Evolutionary conservation across 2,113 vertebrate species (phyloP), one percentile per base, ranked within the genome.

Genomic region (Calidris pygmaea): DNA sequence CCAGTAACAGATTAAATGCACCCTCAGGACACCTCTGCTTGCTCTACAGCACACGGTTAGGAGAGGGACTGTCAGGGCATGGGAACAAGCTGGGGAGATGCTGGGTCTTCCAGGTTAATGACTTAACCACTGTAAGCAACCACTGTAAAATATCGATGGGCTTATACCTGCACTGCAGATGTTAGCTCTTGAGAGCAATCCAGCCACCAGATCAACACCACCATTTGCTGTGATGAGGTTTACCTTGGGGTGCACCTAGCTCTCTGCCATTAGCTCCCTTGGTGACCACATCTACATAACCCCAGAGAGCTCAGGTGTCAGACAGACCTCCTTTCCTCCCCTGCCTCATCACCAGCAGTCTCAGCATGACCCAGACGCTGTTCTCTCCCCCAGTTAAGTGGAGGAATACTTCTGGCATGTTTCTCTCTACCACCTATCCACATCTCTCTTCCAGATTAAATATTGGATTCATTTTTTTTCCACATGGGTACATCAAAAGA

Each of bases 41-140:
- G 23, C 19, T 53, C 21, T 27, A 2, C 1, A 41, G n/a, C 7
- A 16, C 0, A 1, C 3, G 4, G 26, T 26, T 32, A 32, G 8
- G 10, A 50, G 32, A 65, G 9, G 39, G 55, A 27, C 35, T 30
- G 14, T 58, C 41, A n/a, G 53, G 73, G 34, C 14, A 26, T 2
- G 32, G 22, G 32, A 85, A 43, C 17, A 5, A 60, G 39, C 56
- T 55, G 9, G 53, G 34, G 41, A 70, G 14, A 18, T 39, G 27
- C 18, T 2, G 0, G 17, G 8, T 41, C 48, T 70, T 4, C 43
- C 45, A 20, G 34, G 34, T 32, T 52, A 59, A 29, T 8, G 34
- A 65, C 30, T 63, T 47, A 29, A 73, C 34, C 35, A 4, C 55
- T 30, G 8, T 7, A 39, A 79, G 30, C 13, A 68, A 67, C 24